These are phyloP conservation scores for Tortrix viridana DNA, from an alignment of 2,888 invertebrate genomes.

Conservation along the genomic window DNA sequence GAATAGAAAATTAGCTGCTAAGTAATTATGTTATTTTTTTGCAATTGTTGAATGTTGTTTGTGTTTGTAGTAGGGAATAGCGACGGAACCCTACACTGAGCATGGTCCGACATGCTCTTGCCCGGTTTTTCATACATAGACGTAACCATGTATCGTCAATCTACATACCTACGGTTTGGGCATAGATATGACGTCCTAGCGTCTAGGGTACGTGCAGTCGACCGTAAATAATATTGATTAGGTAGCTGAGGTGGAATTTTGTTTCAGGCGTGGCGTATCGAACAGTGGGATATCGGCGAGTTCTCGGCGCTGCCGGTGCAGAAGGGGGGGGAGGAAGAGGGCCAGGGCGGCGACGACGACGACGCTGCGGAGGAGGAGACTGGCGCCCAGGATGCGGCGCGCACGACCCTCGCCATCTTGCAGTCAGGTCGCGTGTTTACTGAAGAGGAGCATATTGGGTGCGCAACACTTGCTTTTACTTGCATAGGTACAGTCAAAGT, in stretches of 20 bases:
- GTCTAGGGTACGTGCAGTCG: neutral
- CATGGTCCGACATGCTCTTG: too few species aligned
- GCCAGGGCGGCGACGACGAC: conserved; percentile 51
- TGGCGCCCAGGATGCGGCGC: conserved; percentile 55
- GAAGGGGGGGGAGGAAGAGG: conserved; percentile 63
- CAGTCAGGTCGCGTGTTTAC: conserved; percentile 59
- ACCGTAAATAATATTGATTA: neutral
- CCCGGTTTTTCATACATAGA: too few species aligned
- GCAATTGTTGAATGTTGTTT: too few species aligned
- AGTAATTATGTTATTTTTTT: too few species aligned
- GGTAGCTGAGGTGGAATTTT: neutral
- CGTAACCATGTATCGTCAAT: too few species aligned
- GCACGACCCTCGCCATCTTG: conserved; percentile 59
- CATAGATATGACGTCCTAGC: too few species aligned
- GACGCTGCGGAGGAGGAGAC: conserved; percentile 66
- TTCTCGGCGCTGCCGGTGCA: conserved; percentile 52
- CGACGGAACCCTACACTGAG: too few species aligned
- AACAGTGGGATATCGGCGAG: conserved; percentile 70
- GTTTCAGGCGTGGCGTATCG: conserved; percentile 62
- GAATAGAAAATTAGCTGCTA: too few species aligned
- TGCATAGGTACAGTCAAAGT: too few species aligned
- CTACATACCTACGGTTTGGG: too few species aligned
- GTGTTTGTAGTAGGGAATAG: too few species aligned
- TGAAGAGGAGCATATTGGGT: conserved; percentile 71
- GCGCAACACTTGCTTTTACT: conserved; percentile 16